A percentile compares a stretch with the other conserved stretches of the same genome.
phyloP scores from a whole-genome alignment of 2,888 invertebrate genomes.

The Dasysyrphus albostriatus region DNA sequence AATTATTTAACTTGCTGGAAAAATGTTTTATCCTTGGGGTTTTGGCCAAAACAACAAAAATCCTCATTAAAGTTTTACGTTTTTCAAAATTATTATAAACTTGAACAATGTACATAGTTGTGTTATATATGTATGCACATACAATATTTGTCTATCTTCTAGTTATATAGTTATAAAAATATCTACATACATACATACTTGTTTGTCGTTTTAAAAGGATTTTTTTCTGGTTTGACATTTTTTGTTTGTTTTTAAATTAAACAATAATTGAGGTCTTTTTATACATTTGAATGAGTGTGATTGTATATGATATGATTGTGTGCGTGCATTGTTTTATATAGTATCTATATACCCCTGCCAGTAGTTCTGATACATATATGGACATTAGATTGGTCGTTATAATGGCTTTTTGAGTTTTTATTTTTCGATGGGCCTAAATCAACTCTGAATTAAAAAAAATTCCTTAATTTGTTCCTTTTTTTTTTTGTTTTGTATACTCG shows the following conservation, averaged over 20 bases:
- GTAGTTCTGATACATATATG: conserved; percentile 2
- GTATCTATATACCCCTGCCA: neutral
- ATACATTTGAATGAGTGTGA: neutral
- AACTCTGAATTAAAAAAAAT: no score
- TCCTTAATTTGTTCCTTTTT: no score
- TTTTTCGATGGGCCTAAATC: no score
- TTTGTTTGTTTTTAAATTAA: conserved; percentile 13
- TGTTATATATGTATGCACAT: neutral
- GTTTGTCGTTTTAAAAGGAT: neutral
- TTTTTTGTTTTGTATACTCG: no score
- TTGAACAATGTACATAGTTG: conserved; percentile 37
- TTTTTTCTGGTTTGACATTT: conserved; percentile 7
- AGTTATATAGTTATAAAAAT: neutral
- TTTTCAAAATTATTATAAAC: conserved; percentile 57
- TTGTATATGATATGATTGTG: neutral
- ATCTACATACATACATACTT: neutral
- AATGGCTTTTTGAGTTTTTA: no score
- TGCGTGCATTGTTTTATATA: conserved; percentile 14
- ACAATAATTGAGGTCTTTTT: neutral
- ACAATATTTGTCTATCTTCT: neutral
- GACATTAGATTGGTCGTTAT: no score
- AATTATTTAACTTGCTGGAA: conserved; percentile 33
- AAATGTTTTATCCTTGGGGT: conserved; percentile 29
- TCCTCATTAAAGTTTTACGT: conserved; percentile 72
- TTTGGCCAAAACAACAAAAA: conserved; percentile 37